Base-by-base conservation (phyloP, 2,797 vertebrate genomes). In the Tympanoctomys barrerae region DNA sequence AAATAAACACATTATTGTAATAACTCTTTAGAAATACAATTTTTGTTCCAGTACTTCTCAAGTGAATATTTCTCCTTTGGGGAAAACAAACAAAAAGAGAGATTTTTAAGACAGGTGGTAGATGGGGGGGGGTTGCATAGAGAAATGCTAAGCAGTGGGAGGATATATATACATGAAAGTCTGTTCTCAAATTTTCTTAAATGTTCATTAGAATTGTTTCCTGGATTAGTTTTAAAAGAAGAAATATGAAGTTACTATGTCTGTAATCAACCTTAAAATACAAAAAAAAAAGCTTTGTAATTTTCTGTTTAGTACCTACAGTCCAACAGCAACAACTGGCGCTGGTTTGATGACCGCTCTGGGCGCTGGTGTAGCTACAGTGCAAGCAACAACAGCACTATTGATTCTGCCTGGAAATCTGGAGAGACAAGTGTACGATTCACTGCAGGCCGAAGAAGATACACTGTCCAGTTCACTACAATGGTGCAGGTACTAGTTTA, bases 291-390 rank as follows among this genome's bases (percentile, higher is more conserved):
- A 84, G 93, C 13, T 91, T 95, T 86, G 4, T 87, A 1, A 9
- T 84, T 71, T 87, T 62, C 6, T 39, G 77, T 92, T 75, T 96
- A 99, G 99, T 99, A 99, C 96, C 98, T 99, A 73, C 99, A 99
- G 97, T 99, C 99, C n/a, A 99, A 99, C 96, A 99, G 99, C 16
- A 99, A 99, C 98, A 99, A 99, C 97, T 99, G 99, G 99, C 99
- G 99, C 85, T 99, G 99, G 99, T 99, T 99, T 98, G 99, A 99
- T 97, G 99, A 99, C 97, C 99, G 99, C 62, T 99, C 99, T 2
- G 99, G 99, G 13, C 99, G 99, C 91, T 99, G 99, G 99, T 99
- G 99, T 98, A 99, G 99, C 98, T 99, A 99, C 97, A 99, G 99
- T 77, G 99, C 99, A 89, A 99, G 99, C 96, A 99, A 99, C 98